Conservation (phyloP, 1,140 invertebrate species). For the Nymphalis io region DNA sequence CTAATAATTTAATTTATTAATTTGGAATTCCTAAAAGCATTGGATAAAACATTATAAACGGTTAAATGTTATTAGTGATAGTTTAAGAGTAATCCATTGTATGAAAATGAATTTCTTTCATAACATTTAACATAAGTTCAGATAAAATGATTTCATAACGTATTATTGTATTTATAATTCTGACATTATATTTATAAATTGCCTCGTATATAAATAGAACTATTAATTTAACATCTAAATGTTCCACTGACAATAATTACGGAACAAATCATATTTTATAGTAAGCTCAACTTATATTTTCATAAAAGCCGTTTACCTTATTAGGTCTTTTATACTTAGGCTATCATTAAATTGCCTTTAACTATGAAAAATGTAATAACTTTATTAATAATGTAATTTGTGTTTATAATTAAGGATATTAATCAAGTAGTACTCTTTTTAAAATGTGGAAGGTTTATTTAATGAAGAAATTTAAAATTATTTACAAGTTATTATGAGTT, state of each 20-base stretch:
- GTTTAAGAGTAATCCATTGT: too few relatives aligned
- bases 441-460: not conserved
- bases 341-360: constrained; percentile 6
- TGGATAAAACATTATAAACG: too few relatives aligned
- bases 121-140: too few relatives aligned
- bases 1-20: too few relatives aligned
- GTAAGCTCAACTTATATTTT: not conserved
- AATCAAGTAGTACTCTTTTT: not conserved
- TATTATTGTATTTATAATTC: too few relatives aligned
- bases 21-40: too few relatives aligned
- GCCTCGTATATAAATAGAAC: not conserved
- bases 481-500: not conserved
- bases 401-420: not conserved
- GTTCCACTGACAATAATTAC: not conserved
- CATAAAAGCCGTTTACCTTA: constrained; percentile 2
- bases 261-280: not conserved
- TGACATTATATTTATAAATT: not conserved
- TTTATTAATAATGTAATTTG: constrained; percentile 5
- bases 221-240: not conserved
- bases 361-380: constrained; percentile 4
- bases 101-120: too few relatives aligned
- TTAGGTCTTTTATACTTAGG: constrained; percentile 4
- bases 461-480: not conserved
- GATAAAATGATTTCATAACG: too few relatives aligned
- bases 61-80: too few relatives aligned